Evolutionary conservation across 2,888 invertebrate genomes (phyloP), one percentile per base, ranked within the genome.

Genomic region (Orgyia antiqua): DNA sequence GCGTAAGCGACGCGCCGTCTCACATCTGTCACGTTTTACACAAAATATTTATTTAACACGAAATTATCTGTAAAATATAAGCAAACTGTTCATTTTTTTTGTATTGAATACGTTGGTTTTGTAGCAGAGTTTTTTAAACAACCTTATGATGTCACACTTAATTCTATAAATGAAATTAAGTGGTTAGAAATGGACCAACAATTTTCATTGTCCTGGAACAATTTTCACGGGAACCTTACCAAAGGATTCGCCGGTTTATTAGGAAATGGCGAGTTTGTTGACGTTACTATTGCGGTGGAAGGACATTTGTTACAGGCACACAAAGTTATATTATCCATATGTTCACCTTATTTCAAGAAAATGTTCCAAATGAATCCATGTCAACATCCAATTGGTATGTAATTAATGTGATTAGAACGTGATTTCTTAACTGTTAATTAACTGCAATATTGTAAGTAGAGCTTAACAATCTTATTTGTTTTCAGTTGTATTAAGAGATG

Each of bases 161-260:
- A 27, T 28, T 26, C 63, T 65, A 26, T 57, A 76, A 66, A 75
- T 72, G 75, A 60, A 48, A 60, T 52, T 34, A 53, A 63, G 58
- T 60, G 62, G 53, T 80, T 88, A 78, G 68, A 80, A 68, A 88
- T 88, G 86, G 88, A 88, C 68, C 89, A 90, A 76, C 90, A 90
- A 73, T 90, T 90, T 68, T 91, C 91, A 68, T 84, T 92, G 71
- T 89, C 90, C 68, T 92, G 92, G 92, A 91, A 91, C 68, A 91
- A 91, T 78, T 91, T 91, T 86, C 91, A 91, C 74, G 89, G 89
- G 44, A 92, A 91, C 66, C 84, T 92, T 56, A 88, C 90, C 52
- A 88, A 88, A 62, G 91, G 91, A 36, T 90, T 92, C 57, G 87
- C 89, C 69, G 87, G 87, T 58, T 74, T 90, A 60, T 69, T 89